Percentiles rank a stretch among this genome's conserved stretches.
Evolutionary conservation across 2,888 invertebrate species (phyloP).

Genomic region (Panzeria rudis): DNA sequence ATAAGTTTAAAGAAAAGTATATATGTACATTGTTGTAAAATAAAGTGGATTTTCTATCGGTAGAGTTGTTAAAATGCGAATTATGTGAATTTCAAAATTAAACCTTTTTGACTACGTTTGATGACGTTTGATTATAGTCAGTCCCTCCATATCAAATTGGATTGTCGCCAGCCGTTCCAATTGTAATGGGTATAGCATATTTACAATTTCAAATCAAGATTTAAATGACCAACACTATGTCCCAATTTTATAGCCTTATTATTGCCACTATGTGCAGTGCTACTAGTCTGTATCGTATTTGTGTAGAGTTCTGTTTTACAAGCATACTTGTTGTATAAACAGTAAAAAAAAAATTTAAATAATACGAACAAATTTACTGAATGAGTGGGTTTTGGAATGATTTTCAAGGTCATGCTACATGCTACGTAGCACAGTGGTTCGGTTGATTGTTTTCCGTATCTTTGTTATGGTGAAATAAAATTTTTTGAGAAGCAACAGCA

Average conservation of each 20-base stretch:
- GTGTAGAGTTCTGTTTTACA: background rate
- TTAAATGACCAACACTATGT: background rate
- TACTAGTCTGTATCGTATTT: background rate
- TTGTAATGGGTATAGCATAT: too few species aligned
- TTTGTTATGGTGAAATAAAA: constrained; percentile 37
- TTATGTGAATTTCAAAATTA: too few species aligned
- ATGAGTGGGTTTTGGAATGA: constrained; percentile 77
- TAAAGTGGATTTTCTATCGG: too few species aligned
- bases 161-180: too few species aligned
- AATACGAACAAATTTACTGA: constrained; percentile 55
- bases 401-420: constrained; percentile 80
- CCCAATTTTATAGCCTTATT: background rate
- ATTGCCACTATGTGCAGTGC: background rate
- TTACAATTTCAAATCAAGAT: too few species aligned
- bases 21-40: too few species aligned
- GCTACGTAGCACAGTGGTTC: constrained; percentile 36
- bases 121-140: too few species aligned
- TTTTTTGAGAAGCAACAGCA: constrained; percentile 18
- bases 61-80: too few species aligned
- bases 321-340: constrained; percentile 13
- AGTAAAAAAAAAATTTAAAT: constrained; percentile 45
- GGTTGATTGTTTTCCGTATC: constrained; percentile 26
- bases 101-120: too few species aligned
- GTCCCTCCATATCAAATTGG: too few species aligned
- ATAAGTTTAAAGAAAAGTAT: too few species aligned